Evolutionary conservation across 23 tunicate species (phyloP).

Genomic region (Ascidia mentula): DNA sequence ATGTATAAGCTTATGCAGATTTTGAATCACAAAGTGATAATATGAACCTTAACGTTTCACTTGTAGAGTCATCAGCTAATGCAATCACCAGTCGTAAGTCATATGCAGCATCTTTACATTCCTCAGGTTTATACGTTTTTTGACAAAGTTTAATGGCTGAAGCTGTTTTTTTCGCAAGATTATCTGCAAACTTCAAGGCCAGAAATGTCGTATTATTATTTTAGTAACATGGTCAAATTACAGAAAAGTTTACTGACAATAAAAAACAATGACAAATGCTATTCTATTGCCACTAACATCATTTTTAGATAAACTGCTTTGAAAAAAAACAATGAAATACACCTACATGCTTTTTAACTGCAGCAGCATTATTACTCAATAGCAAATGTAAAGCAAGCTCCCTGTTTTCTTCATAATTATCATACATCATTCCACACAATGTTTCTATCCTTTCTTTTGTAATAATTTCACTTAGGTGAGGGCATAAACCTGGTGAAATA

Average conservation of each 20-base stretch:
- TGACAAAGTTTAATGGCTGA: constrained; percentile 21
- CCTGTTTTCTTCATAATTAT: constrained; percentile 46
- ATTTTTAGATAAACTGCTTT: too few species aligned
- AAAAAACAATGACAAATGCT: too few species aligned
- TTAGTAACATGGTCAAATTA: too few species aligned
- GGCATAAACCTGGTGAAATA: background rate
- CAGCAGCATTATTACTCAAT: background rate
- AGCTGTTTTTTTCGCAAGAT: constrained; percentile 14
- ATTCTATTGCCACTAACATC: too few species aligned
- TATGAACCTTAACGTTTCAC: background rate
- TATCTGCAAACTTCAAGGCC: constrained; percentile 7
- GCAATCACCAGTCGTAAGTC: constrained; percentile 29
- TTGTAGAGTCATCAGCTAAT: background rate
- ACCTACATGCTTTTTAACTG: background rate
- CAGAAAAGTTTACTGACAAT: too few species aligned
- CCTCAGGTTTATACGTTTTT: constrained; percentile 44
- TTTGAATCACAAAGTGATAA: background rate
- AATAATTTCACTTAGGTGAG: background rate
- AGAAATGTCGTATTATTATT: too few species aligned
- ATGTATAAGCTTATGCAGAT: background rate
- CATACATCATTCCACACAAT: constrained; percentile 28
- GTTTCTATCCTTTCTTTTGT: constrained; percentile 2
- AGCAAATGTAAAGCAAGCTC: constrained; percentile 22
- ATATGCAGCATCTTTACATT: constrained; percentile 60
- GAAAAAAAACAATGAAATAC: too few species aligned